Evolutionary conservation across 2,113 vertebrate genomes (phyloP).

Genomic region (Toxostoma redivivum): DNA sequence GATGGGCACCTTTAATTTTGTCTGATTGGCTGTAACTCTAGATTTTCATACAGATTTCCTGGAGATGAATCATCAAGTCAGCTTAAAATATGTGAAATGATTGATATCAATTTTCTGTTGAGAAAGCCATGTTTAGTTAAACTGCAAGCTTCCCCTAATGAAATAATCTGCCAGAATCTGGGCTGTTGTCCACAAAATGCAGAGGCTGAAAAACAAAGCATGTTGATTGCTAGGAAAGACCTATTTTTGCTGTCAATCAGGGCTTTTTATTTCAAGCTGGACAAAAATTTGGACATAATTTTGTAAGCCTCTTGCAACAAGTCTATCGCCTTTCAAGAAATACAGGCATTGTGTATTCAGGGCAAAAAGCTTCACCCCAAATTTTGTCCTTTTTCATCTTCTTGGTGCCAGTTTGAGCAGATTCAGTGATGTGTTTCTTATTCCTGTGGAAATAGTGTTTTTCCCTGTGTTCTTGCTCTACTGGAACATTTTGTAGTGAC

Average conservation of each 20-base stretch:
- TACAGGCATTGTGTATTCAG: background rate
- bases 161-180: conserved; percentile 42
- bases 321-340: background rate
- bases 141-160: conserved; percentile 27
- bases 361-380: background rate
- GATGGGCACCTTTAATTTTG: background rate
- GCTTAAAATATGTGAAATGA: background rate
- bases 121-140: conserved; percentile 2
- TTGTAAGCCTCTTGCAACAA: background rate
- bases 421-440: background rate
- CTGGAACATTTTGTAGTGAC: background rate
- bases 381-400: background rate
- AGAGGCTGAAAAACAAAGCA: conserved; percentile 34
- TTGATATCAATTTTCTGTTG: conserved; percentile 27
- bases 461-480: accelerated
- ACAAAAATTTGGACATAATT: background rate
- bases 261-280: conserved; percentile 38
- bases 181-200: conserved; percentile 34
- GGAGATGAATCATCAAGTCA: conserved; percentile 8
- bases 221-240: conserved; percentile 31
- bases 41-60: conserved; percentile 26
- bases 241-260: conserved; percentile 34
- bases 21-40: background rate
- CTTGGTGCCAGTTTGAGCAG: background rate
- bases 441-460: background rate